These are phyloP conservation scores for Gymnoscelis rufifasciata DNA, from an alignment of 2,888 invertebrate genomes.

Conservation along the genomic window DNA sequence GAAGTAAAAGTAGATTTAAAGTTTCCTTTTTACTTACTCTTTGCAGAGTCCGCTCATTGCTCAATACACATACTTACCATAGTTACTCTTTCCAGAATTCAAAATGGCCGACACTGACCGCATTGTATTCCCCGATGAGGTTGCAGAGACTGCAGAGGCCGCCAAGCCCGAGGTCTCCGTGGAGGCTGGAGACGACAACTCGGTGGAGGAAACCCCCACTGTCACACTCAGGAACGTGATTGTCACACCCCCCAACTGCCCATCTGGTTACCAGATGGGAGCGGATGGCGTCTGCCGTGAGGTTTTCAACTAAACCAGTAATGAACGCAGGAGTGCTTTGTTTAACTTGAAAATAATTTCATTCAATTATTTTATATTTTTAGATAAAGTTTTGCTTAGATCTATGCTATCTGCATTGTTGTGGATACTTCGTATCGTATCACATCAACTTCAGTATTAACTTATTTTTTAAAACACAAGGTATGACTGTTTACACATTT, in stretches of 20 bases:
- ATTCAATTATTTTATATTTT: too few species aligned
- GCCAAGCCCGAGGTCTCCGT: conserved; percentile 29
- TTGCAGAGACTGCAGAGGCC: conserved; percentile 42
- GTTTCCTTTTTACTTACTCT: too few species aligned
- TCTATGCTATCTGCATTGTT: too few species aligned
- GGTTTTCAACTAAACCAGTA: conserved; percentile 39
- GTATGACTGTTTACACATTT: too few species aligned
- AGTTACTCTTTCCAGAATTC: conserved; percentile 29
- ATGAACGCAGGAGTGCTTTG: too few species aligned
- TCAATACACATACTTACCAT: too few species aligned
- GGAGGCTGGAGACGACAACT: conserved; percentile 43
- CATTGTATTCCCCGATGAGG: conserved; percentile 59
- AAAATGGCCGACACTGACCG: conserved; percentile 57
- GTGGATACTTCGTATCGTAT: too few species aligned
- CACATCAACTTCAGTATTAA: too few species aligned
- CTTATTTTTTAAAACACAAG: too few species aligned
- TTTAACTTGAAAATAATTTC: background rate
- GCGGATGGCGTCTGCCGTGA: conserved; percentile 49
- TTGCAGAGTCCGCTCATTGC: too few species aligned
- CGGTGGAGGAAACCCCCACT: conserved; percentile 38
- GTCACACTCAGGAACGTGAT: conserved; percentile 52
- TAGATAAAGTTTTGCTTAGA: too few species aligned
- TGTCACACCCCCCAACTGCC: conserved; percentile 44
- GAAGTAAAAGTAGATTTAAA: too few species aligned
- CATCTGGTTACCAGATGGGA: conserved; percentile 42